Conservation (phyloP, 1,140 invertebrate genomes). For the Calosoma granatense region DNA sequence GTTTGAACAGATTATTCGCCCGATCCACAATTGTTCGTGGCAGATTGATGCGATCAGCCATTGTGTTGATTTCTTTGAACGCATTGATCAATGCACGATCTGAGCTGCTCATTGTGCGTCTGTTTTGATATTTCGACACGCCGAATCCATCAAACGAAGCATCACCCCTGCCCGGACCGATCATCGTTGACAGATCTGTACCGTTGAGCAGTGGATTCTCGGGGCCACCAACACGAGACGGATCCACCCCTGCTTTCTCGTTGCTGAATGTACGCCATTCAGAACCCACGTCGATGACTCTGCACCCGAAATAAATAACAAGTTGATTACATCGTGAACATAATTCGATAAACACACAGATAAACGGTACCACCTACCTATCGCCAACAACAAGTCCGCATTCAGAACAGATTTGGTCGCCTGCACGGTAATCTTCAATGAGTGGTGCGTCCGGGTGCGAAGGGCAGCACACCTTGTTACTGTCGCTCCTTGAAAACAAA, state of each 20-base stretch:
- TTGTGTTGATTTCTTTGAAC: constrained; percentile 91
- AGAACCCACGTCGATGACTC: constrained; percentile 99
- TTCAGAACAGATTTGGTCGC: constrained; percentile 97
- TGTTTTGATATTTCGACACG: constrained; percentile 86
- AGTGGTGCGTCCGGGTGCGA: constrained; percentile 91
- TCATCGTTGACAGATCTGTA: constrained; percentile 94
- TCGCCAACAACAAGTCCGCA: constrained; percentile 99
- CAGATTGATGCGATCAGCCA: constrained; percentile 97
- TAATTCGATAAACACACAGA: background rate
- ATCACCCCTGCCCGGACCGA: constrained; percentile 79
- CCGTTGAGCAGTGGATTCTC: constrained; percentile 94
- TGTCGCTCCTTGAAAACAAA: constrained; percentile 48
- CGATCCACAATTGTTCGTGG: constrained; percentile 90
- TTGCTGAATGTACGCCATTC: constrained; percentile 99
- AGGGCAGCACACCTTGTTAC: constrained; percentile 77
- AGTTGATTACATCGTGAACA: constrained; percentile 1
- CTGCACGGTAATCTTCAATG: constrained; percentile 96
- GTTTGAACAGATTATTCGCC: constrained; percentile 94
- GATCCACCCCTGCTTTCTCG: constrained; percentile 93
- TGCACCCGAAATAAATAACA: constrained; percentile 28
- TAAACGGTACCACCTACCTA: constrained; percentile 55
- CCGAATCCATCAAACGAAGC: constrained; percentile 69
- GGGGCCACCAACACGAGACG: constrained; percentile 95
- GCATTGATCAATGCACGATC: constrained; percentile 92
- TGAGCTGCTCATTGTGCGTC: constrained; percentile 83